phyloP scores from a whole-genome alignment of 2,113 vertebrate genomes.

The Proteles cristata region DNA sequence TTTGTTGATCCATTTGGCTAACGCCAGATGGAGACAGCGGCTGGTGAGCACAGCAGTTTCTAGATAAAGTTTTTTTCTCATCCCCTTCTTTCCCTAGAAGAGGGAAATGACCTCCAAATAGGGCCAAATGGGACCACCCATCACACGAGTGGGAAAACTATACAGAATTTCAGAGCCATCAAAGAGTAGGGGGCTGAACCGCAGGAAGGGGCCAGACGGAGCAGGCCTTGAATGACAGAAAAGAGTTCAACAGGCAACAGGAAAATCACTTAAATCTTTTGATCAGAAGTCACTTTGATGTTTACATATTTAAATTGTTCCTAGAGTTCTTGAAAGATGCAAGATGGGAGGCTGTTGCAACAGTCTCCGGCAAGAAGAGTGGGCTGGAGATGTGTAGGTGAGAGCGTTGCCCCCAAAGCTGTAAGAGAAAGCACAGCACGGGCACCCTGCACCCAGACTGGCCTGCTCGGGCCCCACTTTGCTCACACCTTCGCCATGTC shows the following conservation, averaged over 20 bases:
- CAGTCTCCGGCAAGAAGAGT: not conserved
- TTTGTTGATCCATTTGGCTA: not conserved
- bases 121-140: not conserved
- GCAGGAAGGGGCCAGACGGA: not conserved
- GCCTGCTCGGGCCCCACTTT: too few relatives aligned
- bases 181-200: not conserved
- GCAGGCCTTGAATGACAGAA: not conserved
- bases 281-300: not conserved
- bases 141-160: not conserved
- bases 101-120: not conserved
- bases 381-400: not conserved
- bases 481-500: not conserved
- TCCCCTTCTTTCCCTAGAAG: not conserved
- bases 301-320: not conserved
- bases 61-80: not conserved
- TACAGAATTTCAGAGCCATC: not conserved
- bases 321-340: not conserved
- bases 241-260: not conserved
- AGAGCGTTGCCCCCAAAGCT: not conserved
- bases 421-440: not conserved
- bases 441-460: not conserved
- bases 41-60: not conserved
- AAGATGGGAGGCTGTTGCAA: not conserved
- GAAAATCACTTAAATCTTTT: not conserved
- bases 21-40: constrained; percentile 67